Evolutionary conservation across 2,888 invertebrate genomes (phyloP), one percentile per base, ranked within the genome.

Genomic region (Eupithecia exiguata): DNA sequence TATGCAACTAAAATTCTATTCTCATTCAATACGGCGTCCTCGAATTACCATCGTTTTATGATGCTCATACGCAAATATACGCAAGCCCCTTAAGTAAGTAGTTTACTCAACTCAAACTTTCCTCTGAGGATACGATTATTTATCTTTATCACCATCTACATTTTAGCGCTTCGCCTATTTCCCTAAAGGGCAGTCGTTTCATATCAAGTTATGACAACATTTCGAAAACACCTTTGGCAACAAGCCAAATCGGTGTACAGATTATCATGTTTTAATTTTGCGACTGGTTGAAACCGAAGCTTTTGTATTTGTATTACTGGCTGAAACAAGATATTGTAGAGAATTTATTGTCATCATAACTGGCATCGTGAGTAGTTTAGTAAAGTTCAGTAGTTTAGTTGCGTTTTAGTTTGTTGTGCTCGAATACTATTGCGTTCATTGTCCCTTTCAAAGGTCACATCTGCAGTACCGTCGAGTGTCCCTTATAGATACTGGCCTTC

Each of bases 341-440:
- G 81, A 78, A 80, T 80, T 82, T 81, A 86, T 82, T 87, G 83
- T 84, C 82, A 82, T 84, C 84, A 83, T 81, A 83, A 83, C 84
- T 83, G 82, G 86, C 49, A 88, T 84, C 88, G 87, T 85, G 82
- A 85, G 84, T 83, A 81, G 85, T 90, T 89, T 86, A 85, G 91
- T 86, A 91, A 92, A 92, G 92, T 92, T 92, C 91, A 92, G 88
- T 90, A 87, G 92, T 92, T 91, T 65, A 65, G 38, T 38, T 38
- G 25, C 12, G 38, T 65, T 66, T 66, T 43, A 66, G 66, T 66
- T 65, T 16, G 89, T 88, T 88, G 88, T 84, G 87, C 89, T 85
- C 83, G 83, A 86, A 86, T 85, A 87, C 86, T 87, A 89, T 88
- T 76, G 84, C 87, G 87, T 89, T 88, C 88, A 87, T 90, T 90